Evolutionary conservation across 2,113 vertebrate genomes (phyloP).

Genomic region (Condylura cristata): DNA sequence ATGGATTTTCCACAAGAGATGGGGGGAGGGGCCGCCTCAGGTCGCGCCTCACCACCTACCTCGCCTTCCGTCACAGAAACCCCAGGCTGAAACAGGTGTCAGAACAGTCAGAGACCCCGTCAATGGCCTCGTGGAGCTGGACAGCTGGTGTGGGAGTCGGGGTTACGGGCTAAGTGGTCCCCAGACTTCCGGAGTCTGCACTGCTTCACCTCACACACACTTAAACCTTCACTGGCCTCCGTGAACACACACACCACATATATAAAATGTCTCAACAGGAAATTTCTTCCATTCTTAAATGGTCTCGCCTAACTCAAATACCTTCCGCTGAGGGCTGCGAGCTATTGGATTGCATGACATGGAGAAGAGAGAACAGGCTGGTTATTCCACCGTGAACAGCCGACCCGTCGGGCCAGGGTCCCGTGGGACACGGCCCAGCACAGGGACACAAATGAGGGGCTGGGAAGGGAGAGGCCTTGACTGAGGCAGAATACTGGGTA

Average conservation of each 20-base stretch:
- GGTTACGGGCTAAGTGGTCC: conserved; percentile 4
- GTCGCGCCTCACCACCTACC: not conserved
- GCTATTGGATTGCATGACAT: not conserved
- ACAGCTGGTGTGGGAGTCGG: not conserved
- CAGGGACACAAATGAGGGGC: not conserved
- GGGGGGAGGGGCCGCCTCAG: not conserved
- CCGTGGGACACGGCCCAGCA: fast-evolving
- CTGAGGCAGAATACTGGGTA: not conserved
- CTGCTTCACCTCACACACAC: conserved; percentile 25
- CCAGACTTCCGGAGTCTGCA: conserved; percentile 53
- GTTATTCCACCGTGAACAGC: not conserved
- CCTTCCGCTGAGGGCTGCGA: not conserved
- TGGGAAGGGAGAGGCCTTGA: not conserved
- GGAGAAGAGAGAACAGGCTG: not conserved
- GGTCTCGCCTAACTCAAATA: conserved; percentile 46
- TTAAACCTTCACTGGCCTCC: conserved; percentile 46
- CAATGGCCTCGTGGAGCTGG: not conserved
- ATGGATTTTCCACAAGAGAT: conserved; percentile 49
- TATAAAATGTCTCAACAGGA: conserved; percentile 64
- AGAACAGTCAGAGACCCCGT: not conserved
- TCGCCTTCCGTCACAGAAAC: not conserved
- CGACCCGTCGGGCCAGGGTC: not conserved
- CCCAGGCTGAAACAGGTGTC: conserved; percentile 69
- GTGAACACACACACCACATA: not conserved
- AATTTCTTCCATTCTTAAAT: conserved; percentile 49